Conservation (phyloP, 2,797 vertebrate genomes). For the Salmo trutta region DNA sequence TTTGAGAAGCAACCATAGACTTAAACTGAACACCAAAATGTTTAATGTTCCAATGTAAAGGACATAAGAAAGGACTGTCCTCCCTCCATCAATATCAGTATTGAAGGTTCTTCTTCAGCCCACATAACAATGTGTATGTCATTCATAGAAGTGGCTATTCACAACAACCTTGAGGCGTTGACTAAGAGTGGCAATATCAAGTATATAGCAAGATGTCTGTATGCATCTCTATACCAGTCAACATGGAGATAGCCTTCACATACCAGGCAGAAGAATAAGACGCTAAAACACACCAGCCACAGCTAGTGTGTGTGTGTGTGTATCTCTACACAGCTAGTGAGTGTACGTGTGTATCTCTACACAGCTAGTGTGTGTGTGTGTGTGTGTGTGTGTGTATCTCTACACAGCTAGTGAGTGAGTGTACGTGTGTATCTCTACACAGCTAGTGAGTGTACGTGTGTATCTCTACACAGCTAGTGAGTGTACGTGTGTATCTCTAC, state of each 20-base stretch:
- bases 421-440: too few relatives aligned
- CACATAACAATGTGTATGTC: not conserved
- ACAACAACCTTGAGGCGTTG: conserved; percentile 3
- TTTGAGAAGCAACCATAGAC: not conserved
- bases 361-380: not conserved
- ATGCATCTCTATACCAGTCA: not conserved
- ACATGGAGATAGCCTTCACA: not conserved
- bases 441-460: too few relatives aligned
- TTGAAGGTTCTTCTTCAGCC: not conserved
- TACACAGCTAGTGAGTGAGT: too few relatives aligned
- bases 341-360: not conserved
- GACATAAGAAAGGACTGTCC: not conserved
- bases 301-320: not conserved
- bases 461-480: too few relatives aligned
- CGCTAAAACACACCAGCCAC: not conserved
- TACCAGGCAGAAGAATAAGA: not conserved
- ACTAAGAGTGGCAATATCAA: not conserved
- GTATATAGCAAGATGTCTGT: not conserved
- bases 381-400: too few relatives aligned
- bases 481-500: too few relatives aligned
- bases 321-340: not conserved
- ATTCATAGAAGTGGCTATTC: not conserved
- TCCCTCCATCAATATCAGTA: not conserved
- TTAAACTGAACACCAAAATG: not conserved
- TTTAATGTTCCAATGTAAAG: not conserved